A percentile compares a stretch with the other conserved stretches of the same genome.
Conservation (phyloP, 1,140 invertebrate genomes). For the Eumeta japonica region DNA sequence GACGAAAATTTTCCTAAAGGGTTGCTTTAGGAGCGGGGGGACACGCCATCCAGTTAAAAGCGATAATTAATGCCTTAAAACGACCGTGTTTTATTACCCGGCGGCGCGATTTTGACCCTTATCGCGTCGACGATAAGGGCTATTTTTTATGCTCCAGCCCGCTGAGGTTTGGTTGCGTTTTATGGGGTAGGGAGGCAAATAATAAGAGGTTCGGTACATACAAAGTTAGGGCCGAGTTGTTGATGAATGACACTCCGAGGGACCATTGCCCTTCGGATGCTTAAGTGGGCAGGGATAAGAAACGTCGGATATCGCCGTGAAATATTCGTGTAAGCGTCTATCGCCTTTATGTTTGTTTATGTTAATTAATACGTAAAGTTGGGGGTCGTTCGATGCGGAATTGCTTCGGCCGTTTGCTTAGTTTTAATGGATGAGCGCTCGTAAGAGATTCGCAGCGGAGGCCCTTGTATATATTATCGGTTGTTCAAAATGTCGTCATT, state of each 20-base stretch:
- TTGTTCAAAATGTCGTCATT: too few relatives aligned
- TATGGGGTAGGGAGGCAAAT: constrained; percentile 52
- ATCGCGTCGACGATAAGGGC: constrained; percentile 11
- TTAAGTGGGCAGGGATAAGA: constrained; percentile 55
- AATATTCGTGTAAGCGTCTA: constrained; percentile 28
- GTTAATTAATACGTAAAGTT: constrained; percentile 51
- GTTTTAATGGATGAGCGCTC: constrained; percentile 13
- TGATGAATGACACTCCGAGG: constrained; percentile 56
- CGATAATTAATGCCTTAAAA: constrained; percentile 52
- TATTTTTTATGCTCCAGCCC: constrained; percentile 12
- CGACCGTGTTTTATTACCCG: constrained; percentile 25
- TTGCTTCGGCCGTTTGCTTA: constrained; percentile 1
- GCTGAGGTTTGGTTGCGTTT: constrained; percentile 46
- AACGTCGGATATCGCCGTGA: constrained; percentile 50
- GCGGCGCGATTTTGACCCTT: constrained; percentile 16
- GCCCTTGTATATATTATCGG: too few relatives aligned
- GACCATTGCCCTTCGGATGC: constrained; percentile 55
- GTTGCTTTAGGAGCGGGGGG: constrained; percentile 47
- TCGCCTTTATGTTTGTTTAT: constrained; percentile 30
- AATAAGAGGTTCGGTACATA: constrained; percentile 53
- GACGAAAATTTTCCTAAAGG: constrained; percentile 53
- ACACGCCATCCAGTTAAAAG: constrained; percentile 23
- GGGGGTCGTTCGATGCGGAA: constrained; percentile 13
- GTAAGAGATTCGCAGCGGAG: too few relatives aligned
- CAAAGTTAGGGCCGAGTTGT: constrained; percentile 48